Evolutionary conservation across 2,797 vertebrate species (phyloP), one percentile per base, ranked within the genome.

Genomic region (Picus viridis): DNA sequence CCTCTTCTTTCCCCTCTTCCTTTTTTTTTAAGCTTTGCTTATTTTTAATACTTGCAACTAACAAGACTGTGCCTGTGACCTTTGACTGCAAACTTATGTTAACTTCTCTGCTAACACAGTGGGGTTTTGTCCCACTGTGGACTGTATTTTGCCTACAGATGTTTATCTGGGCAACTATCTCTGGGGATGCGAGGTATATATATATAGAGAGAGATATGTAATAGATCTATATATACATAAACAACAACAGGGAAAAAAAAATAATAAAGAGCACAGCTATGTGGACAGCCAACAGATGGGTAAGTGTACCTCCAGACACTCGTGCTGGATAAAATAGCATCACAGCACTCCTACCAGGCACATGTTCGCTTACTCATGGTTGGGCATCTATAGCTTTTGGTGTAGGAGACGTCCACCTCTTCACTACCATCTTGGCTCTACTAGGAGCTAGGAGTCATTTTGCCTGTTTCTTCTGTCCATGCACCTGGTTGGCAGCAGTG

Each of bases 251-350:
- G 36, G 36, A 1, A 6, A 3, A 34, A 14, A 41, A 73, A 82
- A 51, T 5, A 30, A 68, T 78, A 11, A 73, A 43, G 34, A 91
- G 32, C 70, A 71, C 19, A 88, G 70, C 30, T 62, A 30, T 67
- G 49, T 72, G 76, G 70, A 83, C 30, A 68, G 67, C 80, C 45
- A 93, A 74, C 92, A 96, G 93, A 96, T 95, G 94, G 94, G 7
- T 76, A 80, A 80, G 43, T 49, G 79, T 51, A 79, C 72, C 79
- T 93, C 71, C 56, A 92, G 89, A 92, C 75, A 79, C 78, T 83
- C 78, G 76, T 81, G 47, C 78, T 92, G 89, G 43, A 81, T 86
- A 76, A 77, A 85, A 88, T 65, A 87, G 43, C 17, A 1, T 73
- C 72, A 36, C 54, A 91, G 72, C 12, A 80, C 90, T 95, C 94